phyloP scores from a whole-genome alignment of 2,888 invertebrate genomes.

The Xestia c-nigrum region DNA sequence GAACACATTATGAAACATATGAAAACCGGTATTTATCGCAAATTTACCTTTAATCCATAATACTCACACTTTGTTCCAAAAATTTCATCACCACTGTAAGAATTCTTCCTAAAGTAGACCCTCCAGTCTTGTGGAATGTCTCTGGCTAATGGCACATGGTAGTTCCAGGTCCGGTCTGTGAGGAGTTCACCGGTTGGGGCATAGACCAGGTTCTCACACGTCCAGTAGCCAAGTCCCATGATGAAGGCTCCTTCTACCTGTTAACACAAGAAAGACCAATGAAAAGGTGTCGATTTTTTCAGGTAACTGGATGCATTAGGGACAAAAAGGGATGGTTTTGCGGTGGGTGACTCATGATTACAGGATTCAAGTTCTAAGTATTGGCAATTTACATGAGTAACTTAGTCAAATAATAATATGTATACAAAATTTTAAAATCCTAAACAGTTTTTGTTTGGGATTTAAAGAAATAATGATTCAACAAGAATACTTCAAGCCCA shows the following conservation, averaged over 20 bases:
- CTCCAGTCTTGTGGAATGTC: slow-evolving; percentile 94
- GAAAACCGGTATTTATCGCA: too few species aligned
- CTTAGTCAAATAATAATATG: neutral
- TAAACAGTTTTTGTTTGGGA: neutral
- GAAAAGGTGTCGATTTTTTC: neutral
- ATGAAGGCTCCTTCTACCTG: slow-evolving; percentile 93
- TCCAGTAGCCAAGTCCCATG: slow-evolving; percentile 94
- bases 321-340: neutral
- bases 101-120: slow-evolving; percentile 91
- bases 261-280: neutral
- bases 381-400: neutral
- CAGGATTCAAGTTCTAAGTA: neutral
- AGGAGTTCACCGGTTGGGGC: slow-evolving; percentile 92
- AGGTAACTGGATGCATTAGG: neutral
- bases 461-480: neutral
- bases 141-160: slow-evolving; percentile 93
- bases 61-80: slow-evolving; percentile 92
- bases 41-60: too few species aligned
- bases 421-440: neutral
- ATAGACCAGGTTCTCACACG: slow-evolving; percentile 92
- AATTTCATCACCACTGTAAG: slow-evolving; percentile 91
- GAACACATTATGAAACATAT: too few species aligned
- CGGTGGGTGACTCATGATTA: neutral
- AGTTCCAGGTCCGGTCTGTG: slow-evolving; percentile 94
- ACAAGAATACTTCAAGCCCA: neutral